Base-by-base conservation (phyloP, 2,113 vertebrate genomes). In the Nestor notabilis region DNA sequence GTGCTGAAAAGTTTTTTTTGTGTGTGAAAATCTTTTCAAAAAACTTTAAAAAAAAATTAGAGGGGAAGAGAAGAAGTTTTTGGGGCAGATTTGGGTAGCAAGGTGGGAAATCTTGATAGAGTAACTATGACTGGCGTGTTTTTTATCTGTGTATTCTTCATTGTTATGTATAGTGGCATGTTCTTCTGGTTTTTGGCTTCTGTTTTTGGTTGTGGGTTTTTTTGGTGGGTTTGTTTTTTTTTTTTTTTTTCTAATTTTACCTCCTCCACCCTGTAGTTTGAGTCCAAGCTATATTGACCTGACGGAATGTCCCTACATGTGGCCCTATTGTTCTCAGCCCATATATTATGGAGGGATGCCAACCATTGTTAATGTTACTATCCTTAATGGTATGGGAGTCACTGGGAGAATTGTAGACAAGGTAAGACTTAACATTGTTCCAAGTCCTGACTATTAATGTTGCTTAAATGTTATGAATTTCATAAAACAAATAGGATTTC, bases 261-360 rank as follows among this genome's bases (percentile, higher is more conserved):
- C 20, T 81, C 2, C 15, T 95, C 8, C 44, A 9, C 89, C 35
- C 69, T 93, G 39, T 84, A 99, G 99, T 95, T 97, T 99, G 78
- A 99, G 99, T 96, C 99, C 99, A 50, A 99, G 99, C 98, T 99
- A 99, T 97, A 98, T 99, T 46, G 99, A 99, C 95, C 97, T 99
- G 89, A 99, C 99, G 0, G 99, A 99, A 97, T 99, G 99, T 95
- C 99, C 99, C 4, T 99, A 99, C 98, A 99, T 99, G 99, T 99
- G 99, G 99, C 99, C 99, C 17, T 99, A 99, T 97, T 99, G 99
- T 97, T 99, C 99, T 64, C 99, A 99, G 97, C 99, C 99, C 83
- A 99, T 99, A 96, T 99, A 99, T 98, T 99, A 99, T 5, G 99
- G 99, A 89, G 99, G 99, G 55, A 99, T 99, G 99, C 99, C 99